Evolutionary conservation across 2,113 vertebrate genomes (phyloP), one percentile per base, ranked within the genome.

Genomic region (Ploceus nigricollis): DNA sequence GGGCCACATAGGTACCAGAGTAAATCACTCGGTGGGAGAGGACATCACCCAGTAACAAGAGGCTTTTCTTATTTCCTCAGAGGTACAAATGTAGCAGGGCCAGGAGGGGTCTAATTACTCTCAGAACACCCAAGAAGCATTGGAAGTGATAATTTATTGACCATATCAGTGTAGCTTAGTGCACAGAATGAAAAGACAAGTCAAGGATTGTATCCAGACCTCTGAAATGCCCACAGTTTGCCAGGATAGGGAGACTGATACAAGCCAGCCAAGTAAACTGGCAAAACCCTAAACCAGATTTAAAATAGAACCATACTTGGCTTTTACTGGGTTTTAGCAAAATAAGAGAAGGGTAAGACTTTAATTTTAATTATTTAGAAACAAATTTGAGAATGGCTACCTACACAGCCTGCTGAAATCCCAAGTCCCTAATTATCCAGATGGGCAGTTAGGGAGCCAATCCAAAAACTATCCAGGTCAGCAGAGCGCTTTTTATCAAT

Each of bases 131-230:
- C 94, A 94, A 81, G 92, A 71, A 73, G 63, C 88, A 30, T 2
- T 82, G 24, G 72, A 92, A 95, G 93, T 22, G 42, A 33, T 73
- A 88, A 94, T 96, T 95, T 96, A 94, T 73, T 85, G 89, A 85
- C 91, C 42, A 3, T 42, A 82, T 88, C 94, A 64, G 60, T 39
- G 22, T 16, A 78, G 71, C 58, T 87, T 82, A 87, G 60, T 6
- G 45, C 31, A 10, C 71, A 75, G 56, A 44, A 75, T 51, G 84
- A 93, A 97, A 93, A 96, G 73, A 71, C 78, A 84, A 82, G 33
- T 31, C 72, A 57, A 75, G 82, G 57, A 73, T 57, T 71, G 44
- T 30, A 63, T 37, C n/a, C 1, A 0, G 40, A 53, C 21, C 9
- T 1, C 48, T 37, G 57, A 77, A 84, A 27, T n/a, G 45, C n/a